Percentiles rank a stretch among this genome's conserved stretches.
Conservation (phyloP, 2,113 vertebrate species). For the Thomomys bottae region DNA sequence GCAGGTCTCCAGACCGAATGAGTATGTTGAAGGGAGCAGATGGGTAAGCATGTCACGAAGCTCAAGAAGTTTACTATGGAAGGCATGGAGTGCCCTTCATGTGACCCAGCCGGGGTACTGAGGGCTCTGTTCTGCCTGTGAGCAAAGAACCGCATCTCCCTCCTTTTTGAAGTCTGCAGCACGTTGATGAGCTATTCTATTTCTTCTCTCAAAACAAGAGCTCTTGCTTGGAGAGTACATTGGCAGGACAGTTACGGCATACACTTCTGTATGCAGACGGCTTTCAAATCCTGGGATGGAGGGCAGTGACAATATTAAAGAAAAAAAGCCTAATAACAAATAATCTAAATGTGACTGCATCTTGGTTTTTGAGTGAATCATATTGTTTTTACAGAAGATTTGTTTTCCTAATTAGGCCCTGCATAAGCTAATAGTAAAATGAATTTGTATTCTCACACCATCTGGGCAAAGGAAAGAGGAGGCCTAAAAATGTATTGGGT, state of each 20-base stretch:
- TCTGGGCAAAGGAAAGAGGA: slow-evolving; percentile 51
- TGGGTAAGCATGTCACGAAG: slow-evolving; percentile 28
- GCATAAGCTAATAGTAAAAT: slow-evolving; percentile 73
- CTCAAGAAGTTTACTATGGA: slow-evolving; percentile 4
- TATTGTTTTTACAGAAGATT: slow-evolving; percentile 69
- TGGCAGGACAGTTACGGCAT: slow-evolving; percentile 22
- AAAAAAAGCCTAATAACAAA: slow-evolving; percentile 21
- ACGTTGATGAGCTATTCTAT: not conserved
- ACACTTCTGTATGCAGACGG: not conserved
- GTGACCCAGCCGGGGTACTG: not conserved
- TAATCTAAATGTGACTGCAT: slow-evolving; percentile 53
- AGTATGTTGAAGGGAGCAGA: slow-evolving; percentile 28
- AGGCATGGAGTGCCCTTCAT: not conserved
- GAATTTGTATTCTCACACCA: slow-evolving; percentile 63
- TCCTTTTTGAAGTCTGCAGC: slow-evolving; percentile 4
- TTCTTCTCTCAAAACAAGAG: slow-evolving; percentile 38
- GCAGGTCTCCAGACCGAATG: not conserved
- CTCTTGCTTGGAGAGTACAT: slow-evolving; percentile 27
- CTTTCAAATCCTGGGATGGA: slow-evolving; percentile 19
- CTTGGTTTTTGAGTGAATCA: slow-evolving; percentile 63
- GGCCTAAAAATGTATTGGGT: not conserved
- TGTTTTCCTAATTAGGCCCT: slow-evolving; percentile 70
- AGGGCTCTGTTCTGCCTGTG: slow-evolving; percentile 37
- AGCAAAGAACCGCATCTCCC: slow-evolving; percentile 18
- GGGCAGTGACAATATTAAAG: not conserved